Evolutionary conservation across 2,888 invertebrate genomes (phyloP), one percentile per base, ranked within the genome.

Genomic region (Scaeva pyrastri): DNA sequence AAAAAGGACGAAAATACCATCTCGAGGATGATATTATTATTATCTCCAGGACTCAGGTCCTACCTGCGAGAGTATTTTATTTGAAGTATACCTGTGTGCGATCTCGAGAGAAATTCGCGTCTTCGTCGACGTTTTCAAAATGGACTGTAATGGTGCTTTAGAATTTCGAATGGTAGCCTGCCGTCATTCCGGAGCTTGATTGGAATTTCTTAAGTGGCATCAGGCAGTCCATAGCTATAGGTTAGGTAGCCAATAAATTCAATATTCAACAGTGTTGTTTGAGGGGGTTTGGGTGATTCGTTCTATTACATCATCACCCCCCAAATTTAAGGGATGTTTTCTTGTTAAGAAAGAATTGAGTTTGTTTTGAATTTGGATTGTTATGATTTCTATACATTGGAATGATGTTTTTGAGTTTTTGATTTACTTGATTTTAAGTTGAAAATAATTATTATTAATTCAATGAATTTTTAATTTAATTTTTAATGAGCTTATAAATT

Each of bases 201-300:
- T 85, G 80, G 85, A 68, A 85, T 81, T 70, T 80, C 4, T 74
- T 70, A 73, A 85, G 80, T 85, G 73, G 72, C 76, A 80, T 21
- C 26, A 80, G 39, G 16, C 10, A 23, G 11, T 2, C 26, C 26
- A 64, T 41, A 60, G 7, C n/a, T n/a, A 26, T n/a, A n/a, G n/a
- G n/a, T n/a, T n/a, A n/a, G n/a, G n/a, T n/a, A n/a, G n/a, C 23
- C 62, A 26, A 64, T 64, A n/a, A 45, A 64, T 64, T 45, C 26
- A 26, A 45, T 64, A 58, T 2, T 21, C 7, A 39, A 52, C 14
- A 23, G 7, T 52, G 14, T 23, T 52, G 21, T 50, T 50, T 12
- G 11, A 7, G 52, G 23, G n/a, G n/a, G n/a, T n/a, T n/a, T n/a
- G n/a, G n/a, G n/a, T n/a, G n/a, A n/a, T n/a, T n/a, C n/a, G n/a